These are phyloP conservation scores for Coptodon bakossiorum DNA, from an alignment of 2,113 vertebrate species.

Conservation along the genomic window DNA sequence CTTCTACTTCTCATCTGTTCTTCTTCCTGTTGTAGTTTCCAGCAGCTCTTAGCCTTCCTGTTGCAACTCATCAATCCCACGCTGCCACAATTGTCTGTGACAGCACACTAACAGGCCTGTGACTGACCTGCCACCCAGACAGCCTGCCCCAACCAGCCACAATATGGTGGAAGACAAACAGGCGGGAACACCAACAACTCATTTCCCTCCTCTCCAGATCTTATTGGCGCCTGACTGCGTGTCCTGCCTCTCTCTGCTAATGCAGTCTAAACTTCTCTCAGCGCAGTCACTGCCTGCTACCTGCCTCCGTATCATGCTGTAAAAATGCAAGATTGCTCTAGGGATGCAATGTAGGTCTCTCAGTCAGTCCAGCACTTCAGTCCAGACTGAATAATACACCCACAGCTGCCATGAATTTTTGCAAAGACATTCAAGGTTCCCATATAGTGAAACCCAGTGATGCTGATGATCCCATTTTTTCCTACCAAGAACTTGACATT, in stretches of 20 bases:
- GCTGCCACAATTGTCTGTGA: slow-evolving; percentile 64
- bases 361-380: not conserved
- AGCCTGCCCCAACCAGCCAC: slow-evolving; percentile 10
- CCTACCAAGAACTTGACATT: not conserved
- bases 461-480: not conserved
- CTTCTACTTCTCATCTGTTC: slow-evolving; percentile 4
- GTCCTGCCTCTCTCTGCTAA: not conserved
- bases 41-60: slow-evolving; percentile 48
- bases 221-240: slow-evolving; percentile 6
- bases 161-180: slow-evolving; percentile 62
- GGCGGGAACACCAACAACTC: slow-evolving; percentile 23
- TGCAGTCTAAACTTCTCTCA: not conserved
- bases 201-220: slow-evolving; percentile 39
- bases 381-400: not conserved
- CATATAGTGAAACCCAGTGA: not conserved
- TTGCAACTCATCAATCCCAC: slow-evolving; percentile 69
- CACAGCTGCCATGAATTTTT: not conserved
- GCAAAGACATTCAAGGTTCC: not conserved
- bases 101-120: slow-evolving; percentile 46
- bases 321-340: not conserved
- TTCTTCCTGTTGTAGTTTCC: slow-evolving; percentile 48
- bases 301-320: not conserved
- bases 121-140: slow-evolving; percentile 47
- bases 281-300: not conserved
- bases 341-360: not conserved